phyloP scores from a whole-genome alignment of 2,888 invertebrate species.

The Melitaea athalia region DNA sequence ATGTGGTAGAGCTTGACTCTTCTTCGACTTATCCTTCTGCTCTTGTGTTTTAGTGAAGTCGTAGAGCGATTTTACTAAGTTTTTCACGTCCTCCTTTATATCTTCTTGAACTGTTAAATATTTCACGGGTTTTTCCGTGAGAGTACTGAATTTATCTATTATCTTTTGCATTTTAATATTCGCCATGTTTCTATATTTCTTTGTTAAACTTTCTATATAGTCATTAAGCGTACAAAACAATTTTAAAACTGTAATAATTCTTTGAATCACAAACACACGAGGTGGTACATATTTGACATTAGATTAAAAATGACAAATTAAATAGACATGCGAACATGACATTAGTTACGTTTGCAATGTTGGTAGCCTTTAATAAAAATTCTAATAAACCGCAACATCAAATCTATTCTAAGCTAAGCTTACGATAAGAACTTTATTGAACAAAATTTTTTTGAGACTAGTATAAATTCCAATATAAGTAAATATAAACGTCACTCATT shows the following conservation, averaged over 20 bases:
- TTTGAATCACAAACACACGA: constrained; percentile 32
- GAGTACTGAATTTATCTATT: constrained; percentile 59
- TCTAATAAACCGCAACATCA: too few species aligned
- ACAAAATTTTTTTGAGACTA: too few species aligned
- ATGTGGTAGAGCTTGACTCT: constrained; percentile 84
- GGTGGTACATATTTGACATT: constrained; percentile 24
- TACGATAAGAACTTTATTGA: too few species aligned
- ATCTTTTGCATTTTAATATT: constrained; percentile 55
- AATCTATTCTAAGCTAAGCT: too few species aligned
- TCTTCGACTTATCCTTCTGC: constrained; percentile 61
- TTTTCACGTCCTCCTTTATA: constrained; percentile 80
- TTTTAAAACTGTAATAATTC: constrained; percentile 6
- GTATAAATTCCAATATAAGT: too few species aligned
- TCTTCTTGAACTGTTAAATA: constrained; percentile 81
- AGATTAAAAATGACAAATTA: not conserved
- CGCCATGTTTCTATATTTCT: constrained; percentile 47
- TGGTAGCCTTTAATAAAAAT: too few species aligned
- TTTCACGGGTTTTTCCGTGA: constrained; percentile 71
- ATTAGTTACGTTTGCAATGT: not conserved
- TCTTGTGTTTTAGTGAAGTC: constrained; percentile 84
- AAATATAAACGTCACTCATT: too few species aligned
- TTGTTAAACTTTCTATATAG: constrained; percentile 4
- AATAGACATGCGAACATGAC: constrained; percentile 26
- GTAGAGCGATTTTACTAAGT: constrained; percentile 86
- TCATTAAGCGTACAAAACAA: constrained; percentile 7